phyloP scores from a whole-genome alignment of 2,888 invertebrate genomes.

The Caenorhabditis sp. region DNA sequence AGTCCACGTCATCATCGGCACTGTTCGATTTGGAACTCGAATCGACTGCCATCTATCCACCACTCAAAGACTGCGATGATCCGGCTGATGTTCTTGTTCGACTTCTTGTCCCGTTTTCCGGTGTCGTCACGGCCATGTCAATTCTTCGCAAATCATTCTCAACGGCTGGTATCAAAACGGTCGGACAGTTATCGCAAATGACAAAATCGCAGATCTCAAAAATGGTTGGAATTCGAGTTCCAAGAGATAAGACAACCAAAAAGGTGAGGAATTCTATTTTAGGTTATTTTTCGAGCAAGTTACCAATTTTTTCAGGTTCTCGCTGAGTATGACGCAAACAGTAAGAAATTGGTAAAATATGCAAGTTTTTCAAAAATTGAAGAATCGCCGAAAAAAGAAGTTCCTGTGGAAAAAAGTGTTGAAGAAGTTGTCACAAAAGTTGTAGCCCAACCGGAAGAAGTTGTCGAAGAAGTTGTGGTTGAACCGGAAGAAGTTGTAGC shows the following conservation, averaged over 20 bases:
- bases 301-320: background rate
- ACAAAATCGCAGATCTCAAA: conserved; percentile 9
- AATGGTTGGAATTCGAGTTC: conserved; percentile 14
- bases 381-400: background rate
- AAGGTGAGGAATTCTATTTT: background rate
- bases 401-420: background rate
- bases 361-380: background rate
- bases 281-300: background rate
- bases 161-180: conserved; percentile 5
- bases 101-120: conserved; percentile 1
- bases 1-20: conserved; percentile 1
- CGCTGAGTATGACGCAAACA: too few species aligned
- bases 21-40: background rate
- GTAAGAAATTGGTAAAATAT: background rate
- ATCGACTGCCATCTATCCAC: conserved; percentile 8
- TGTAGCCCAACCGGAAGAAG: background rate
- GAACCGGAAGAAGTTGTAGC: background rate
- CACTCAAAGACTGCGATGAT: conserved; percentile 12
- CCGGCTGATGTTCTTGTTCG: conserved; percentile 9
- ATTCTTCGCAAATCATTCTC: conserved; percentile 5
- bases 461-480: background rate
- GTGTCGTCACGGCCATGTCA: conserved; percentile 6
- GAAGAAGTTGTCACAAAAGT: background rate
- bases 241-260: conserved; percentile 6
- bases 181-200: conserved; percentile 22